phyloP scores from a whole-genome alignment of 2,113 vertebrate species.

The Nothoprocta perdicaria region DNA sequence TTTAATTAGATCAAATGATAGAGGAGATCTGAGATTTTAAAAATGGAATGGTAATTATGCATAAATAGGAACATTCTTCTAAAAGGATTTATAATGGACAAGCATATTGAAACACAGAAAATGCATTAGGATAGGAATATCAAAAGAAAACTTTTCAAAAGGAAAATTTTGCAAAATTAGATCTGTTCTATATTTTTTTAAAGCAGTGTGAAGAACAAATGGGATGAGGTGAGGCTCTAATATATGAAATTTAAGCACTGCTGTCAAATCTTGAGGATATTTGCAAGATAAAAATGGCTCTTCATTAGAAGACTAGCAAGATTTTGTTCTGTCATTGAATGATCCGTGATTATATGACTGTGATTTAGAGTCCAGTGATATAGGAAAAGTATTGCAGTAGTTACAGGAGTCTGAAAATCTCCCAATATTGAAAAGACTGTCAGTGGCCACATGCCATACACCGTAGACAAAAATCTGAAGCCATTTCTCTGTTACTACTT shows the following conservation, averaged over 20 bases:
- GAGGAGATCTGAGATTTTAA: not conserved
- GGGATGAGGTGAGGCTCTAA: not conserved
- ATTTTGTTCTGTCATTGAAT: not conserved
- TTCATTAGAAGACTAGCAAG: not conserved
- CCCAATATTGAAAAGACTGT: not conserved
- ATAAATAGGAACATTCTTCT: not conserved
- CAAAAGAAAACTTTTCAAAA: slow-evolving; percentile 19
- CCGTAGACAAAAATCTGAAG: not conserved
- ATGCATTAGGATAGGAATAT: not conserved
- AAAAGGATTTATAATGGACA: not conserved
- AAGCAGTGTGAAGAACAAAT: not conserved
- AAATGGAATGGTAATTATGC: not conserved
- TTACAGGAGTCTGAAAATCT: not conserved
- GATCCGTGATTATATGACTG: not conserved
- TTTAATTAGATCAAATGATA: not conserved
- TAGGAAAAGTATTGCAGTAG: not conserved
- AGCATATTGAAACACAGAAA: not conserved
- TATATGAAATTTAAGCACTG: not conserved
- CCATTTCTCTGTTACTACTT: not conserved
- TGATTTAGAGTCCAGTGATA: not conserved
- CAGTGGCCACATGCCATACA: not conserved
- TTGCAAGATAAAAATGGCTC: not conserved
- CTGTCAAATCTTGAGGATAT: not conserved
- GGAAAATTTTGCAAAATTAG: not conserved
- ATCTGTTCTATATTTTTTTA: not conserved